Percentiles rank a stretch among this genome's conserved stretches.
phyloP scores from a whole-genome alignment of 2,888 invertebrate genomes.

The Philhelius pedissequus region DNA sequence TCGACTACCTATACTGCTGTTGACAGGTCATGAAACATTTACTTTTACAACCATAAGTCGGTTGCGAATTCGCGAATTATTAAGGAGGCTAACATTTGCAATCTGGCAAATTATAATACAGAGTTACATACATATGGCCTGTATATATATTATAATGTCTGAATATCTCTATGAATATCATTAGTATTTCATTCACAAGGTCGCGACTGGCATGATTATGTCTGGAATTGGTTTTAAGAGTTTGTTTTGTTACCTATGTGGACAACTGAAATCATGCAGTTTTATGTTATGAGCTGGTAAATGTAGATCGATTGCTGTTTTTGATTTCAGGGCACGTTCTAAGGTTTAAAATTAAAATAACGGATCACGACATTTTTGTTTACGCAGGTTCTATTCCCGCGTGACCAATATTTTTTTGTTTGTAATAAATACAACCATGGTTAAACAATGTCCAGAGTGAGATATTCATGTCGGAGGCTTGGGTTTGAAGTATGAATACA shows the following conservation, averaged over 20 bases:
- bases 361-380: constrained; percentile 4
- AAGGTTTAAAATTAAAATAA: background rate
- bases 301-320: constrained; percentile 21
- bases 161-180: background rate
- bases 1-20: constrained; percentile 51
- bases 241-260: background rate
- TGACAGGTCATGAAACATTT: constrained; percentile 61
- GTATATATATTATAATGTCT: background rate
- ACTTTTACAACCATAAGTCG: constrained; percentile 6
- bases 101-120: background rate
- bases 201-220: constrained; percentile 36
- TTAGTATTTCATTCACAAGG: constrained; percentile 46
- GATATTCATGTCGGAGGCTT: no score
- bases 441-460: background rate
- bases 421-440: background rate
- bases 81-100: constrained; percentile 27
- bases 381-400: background rate
- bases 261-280: constrained; percentile 33
- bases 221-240: constrained; percentile 31
- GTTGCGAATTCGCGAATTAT: background rate
- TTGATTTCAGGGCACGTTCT: background rate
- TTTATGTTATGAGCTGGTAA: constrained; percentile 43
- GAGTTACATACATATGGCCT: background rate
- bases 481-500: no score
- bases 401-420: background rate